These are phyloP conservation scores for Cairina moschata DNA, from an alignment of 2,113 vertebrate species.

Conservation along the genomic window DNA sequence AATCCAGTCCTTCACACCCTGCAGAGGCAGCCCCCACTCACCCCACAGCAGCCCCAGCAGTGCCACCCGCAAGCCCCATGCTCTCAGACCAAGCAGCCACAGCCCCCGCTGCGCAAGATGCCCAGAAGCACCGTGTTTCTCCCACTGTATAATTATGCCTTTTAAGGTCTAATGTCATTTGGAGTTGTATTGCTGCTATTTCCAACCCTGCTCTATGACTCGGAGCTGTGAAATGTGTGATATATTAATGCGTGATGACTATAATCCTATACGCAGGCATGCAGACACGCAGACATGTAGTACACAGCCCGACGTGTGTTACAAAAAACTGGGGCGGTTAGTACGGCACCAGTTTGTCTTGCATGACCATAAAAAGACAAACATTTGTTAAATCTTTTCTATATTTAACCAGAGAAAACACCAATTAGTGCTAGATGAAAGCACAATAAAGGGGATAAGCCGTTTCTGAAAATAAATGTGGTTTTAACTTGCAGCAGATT, in stretches of 20 bases:
- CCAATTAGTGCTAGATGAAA: conserved; percentile 1
- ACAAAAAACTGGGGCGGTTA: not conserved
- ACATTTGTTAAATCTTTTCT: conserved; percentile 10
- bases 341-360: not conserved
- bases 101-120: fast-evolving
- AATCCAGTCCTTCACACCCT: not conserved
- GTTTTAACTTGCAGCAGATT: not conserved
- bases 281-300: fast-evolving
- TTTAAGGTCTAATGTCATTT: not conserved
- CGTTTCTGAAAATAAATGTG: not conserved
- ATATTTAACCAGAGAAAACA: conserved; percentile 48
- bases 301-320: not conserved
- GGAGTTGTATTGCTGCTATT: not conserved
- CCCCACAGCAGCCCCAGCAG: not conserved
- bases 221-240: not conserved
- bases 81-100: not conserved
- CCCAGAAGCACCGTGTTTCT: not conserved
- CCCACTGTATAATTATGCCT: not conserved
- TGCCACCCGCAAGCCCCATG: not conserved
- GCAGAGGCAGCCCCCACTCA: not conserved
- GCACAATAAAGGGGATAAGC: conserved; percentile 19
- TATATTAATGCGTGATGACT: not conserved
- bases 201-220: not conserved
- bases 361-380: conserved; percentile 23
- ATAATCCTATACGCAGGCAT: not conserved